phyloP scores from a whole-genome alignment of 2,113 vertebrate genomes.

The Indicator indicator region DNA sequence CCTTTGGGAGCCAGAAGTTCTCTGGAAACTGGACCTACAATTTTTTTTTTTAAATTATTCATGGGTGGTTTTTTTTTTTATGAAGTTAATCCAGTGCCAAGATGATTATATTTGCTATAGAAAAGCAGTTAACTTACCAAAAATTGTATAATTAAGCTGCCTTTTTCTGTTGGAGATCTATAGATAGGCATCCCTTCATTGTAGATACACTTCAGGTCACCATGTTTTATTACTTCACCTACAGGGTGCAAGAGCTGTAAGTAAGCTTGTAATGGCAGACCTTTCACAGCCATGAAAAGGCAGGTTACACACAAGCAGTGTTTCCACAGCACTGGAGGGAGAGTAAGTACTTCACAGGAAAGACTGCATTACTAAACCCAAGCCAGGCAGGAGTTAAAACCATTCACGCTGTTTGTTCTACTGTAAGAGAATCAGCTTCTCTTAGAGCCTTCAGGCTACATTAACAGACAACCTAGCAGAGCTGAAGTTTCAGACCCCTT shows the following conservation, averaged over 20 bases:
- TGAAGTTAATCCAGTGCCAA: not conserved
- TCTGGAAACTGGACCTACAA: constrained; percentile 90
- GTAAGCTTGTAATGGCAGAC: not conserved
- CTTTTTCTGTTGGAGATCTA: constrained; percentile 87
- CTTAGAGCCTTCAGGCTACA: not conserved
- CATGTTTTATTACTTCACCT: constrained; percentile 92
- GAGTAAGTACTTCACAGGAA: rapidly evolving
- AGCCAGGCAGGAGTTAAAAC: not conserved
- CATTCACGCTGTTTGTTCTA: not conserved
- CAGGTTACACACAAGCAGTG: not conserved
- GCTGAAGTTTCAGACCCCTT: not conserved
- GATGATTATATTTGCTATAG: rapidly evolving
- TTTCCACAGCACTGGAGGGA: not conserved
- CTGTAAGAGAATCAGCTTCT: not conserved
- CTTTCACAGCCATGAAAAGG: rapidly evolving
- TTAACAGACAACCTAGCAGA: not conserved
- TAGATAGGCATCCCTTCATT: constrained; percentile 94
- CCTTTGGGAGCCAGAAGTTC: constrained; percentile 87
- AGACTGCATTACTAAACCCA: not conserved
- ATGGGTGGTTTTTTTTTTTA: not conserved
- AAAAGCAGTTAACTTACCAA: constrained; percentile 75
- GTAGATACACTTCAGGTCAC: constrained; percentile 82
- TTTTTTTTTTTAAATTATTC: not conserved
- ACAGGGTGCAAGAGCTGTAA: not conserved
- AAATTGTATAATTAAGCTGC: constrained; percentile 88